Conservation (phyloP, 92 coral and sea anemone species). For the Zoanthus gigantus region DNA sequence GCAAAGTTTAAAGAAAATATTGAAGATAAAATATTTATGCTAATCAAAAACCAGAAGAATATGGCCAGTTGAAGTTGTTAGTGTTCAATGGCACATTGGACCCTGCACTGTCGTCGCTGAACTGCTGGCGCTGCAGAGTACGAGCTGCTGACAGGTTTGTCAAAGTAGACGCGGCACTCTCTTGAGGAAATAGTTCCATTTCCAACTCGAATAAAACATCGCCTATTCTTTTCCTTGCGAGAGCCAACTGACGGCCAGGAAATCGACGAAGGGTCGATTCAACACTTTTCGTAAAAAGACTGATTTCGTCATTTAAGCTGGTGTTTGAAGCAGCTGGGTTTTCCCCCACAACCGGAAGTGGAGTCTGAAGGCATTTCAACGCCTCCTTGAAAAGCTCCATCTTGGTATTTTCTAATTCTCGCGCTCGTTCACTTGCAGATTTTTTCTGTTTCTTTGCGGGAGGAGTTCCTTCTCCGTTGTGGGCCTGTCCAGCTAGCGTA, state of each 20-base stretch:
- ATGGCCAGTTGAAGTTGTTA: not conserved
- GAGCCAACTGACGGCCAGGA: conserved; percentile 27
- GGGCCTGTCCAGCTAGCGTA: conserved; percentile 11
- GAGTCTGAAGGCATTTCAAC: conserved; percentile 50
- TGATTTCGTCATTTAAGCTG: conserved; percentile 27
- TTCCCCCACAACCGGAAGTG: conserved; percentile 37
- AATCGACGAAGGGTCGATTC: too few relatives aligned
- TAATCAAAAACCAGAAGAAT: conserved; percentile 1
- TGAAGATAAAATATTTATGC: not conserved
- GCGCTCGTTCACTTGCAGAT: conserved; percentile 19
- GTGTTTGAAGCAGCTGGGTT: not conserved
- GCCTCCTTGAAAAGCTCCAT: conserved; percentile 52
- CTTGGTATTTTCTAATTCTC: conserved; percentile 48
- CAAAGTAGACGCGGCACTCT: not conserved
- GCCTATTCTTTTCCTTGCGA: conserved; percentile 57
- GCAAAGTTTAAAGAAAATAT: not conserved
- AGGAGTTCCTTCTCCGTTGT: not conserved
- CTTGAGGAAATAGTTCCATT: conserved; percentile 48
- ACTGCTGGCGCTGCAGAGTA: not conserved
- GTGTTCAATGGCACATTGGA: conserved; percentile 1
- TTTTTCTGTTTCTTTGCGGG: not conserved
- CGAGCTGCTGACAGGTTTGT: conserved; percentile 5
- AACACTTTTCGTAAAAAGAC: conserved; percentile 30
- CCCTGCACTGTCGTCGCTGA: not conserved
- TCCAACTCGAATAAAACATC: conserved; percentile 57